These are phyloP conservation scores for Astyanax mexicanus DNA, from an alignment of 2,797 vertebrate genomes.

Conservation along the genomic window DNA sequence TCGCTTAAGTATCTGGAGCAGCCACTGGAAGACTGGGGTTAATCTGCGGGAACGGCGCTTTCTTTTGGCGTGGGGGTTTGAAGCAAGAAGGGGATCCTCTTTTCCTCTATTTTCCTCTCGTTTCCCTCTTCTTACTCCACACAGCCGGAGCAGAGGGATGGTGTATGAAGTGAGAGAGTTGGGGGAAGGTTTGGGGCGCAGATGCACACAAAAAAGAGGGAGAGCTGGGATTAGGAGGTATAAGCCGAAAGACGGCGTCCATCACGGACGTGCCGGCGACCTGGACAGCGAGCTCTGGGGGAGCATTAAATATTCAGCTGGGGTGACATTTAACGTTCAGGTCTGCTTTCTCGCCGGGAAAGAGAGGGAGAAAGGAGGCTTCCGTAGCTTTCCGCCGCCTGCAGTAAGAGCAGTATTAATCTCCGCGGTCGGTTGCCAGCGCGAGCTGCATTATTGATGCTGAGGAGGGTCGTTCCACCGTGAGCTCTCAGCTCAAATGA, in stretches of 20 bases:
- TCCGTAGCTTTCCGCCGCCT: conserved; percentile 4
- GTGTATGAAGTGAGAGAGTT: conserved; percentile 46
- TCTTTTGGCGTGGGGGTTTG: conserved; percentile 40
- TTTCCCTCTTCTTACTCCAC: conserved; percentile 16
- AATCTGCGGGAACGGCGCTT: conserved; percentile 68
- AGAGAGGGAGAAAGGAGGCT: background rate
- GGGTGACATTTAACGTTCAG: conserved; percentile 60
- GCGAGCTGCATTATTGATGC: conserved; percentile 58
- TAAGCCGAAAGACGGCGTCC: conserved; percentile 36
- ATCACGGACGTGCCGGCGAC: conserved; percentile 26
- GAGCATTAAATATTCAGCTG: conserved; percentile 68
- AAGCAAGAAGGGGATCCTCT: conserved; percentile 6
- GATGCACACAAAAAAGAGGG: conserved; percentile 19
- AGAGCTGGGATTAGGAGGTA: conserved; percentile 45
- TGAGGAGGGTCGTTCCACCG: conserved; percentile 3
- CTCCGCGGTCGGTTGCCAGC: conserved; percentile 35
- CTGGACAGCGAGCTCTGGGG: conserved; percentile 16
- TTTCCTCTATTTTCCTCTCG: too few relatives aligned
- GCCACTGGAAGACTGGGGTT: conserved; percentile 69
- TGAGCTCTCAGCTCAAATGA: conserved; percentile 51
- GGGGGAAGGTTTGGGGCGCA: conserved; percentile 55
- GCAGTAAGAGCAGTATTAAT: conserved; percentile 47
- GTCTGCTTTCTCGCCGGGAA: conserved; percentile 15
- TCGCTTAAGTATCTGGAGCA: conserved; percentile 64
- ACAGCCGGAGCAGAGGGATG: conserved; percentile 10